Evolutionary conservation across 1,140 invertebrate species (phyloP), one percentile per base, ranked within the genome.

Genomic region (Bombus balteatus): DNA sequence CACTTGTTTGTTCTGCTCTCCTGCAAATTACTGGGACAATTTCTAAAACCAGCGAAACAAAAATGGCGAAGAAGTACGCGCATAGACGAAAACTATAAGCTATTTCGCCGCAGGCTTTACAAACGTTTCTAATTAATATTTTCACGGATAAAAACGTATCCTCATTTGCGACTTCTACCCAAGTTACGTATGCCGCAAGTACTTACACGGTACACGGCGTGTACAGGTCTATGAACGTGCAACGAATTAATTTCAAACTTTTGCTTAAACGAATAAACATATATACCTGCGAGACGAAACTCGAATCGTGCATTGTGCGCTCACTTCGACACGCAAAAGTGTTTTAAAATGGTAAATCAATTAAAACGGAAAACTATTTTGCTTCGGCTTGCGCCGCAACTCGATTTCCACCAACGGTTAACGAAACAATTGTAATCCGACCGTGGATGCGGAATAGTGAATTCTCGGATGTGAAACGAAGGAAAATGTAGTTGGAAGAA

Each of bases 11-110:
- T 62, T 75, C 85, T 28, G 32, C 68, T 77, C 53, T 70, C 47
- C 18, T 41, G 68, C 62, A 79, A 90, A 90, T 89, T 81, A 89
- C 83, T n/a, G 57, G 43, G 15, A 74, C 59, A 43, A 85, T 81
- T 72, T 79, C 53, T 47, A 47, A 62, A 62, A 81, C 37, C 37
- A 3, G 25, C 37, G 70, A 39, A 80, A 68, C 57, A 57, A 72
- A 81, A 71, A 65, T 37, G 15, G 15, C 13, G 32, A 32, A 34
- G 32, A 66, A 25, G 43, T 22, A 13, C 12, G 34, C 59, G 32
- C 53, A 32, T n/a, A 62, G 47, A 37, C 53, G 82, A 84, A 70
- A 71, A 62, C 65, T 78, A 71, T 84, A 32, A 79, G 13, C 66
- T 78, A 78, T 62, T 66, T 43, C 75, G 75, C 2, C 18, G 59